Conservation (phyloP, 2,113 vertebrate species). For the Sialia sialis region DNA sequence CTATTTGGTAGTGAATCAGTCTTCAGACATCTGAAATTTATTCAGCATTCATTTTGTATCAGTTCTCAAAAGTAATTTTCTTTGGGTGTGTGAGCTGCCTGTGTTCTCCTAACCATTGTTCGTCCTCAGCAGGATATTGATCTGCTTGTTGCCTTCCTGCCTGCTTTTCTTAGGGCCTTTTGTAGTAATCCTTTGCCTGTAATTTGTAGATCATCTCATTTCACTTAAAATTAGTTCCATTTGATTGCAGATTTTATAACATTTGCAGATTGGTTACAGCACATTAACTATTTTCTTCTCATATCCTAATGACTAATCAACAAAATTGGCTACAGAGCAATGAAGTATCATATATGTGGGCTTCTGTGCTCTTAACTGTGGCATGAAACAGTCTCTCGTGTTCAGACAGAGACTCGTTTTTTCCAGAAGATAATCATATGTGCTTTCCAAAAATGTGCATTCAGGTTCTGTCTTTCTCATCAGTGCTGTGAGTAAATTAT, state of each 20-base stretch:
- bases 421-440: background rate
- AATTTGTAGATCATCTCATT: background rate
- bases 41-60: background rate
- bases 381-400: background rate
- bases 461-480: background rate
- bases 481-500: background rate
- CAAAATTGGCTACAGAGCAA: background rate
- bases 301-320: background rate
- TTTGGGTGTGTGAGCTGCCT: background rate
- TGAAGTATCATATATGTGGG: background rate
- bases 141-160: background rate
- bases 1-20: background rate
- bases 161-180: background rate
- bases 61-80: background rate
- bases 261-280: conserved; percentile 5
- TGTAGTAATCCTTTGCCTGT: background rate
- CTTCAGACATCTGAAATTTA: background rate
- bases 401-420: background rate
- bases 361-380: background rate
- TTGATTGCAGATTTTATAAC: conserved; percentile 2
- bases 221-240: background rate
- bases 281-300: background rate
- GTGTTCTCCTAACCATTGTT: background rate
- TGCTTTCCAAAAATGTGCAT: background rate
- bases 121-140: background rate